A percentile compares a stretch with the other conserved stretches of the same genome.
Evolutionary conservation across 2,797 vertebrate species (phyloP).

Genomic region (Protosalanx chinensis): DNA sequence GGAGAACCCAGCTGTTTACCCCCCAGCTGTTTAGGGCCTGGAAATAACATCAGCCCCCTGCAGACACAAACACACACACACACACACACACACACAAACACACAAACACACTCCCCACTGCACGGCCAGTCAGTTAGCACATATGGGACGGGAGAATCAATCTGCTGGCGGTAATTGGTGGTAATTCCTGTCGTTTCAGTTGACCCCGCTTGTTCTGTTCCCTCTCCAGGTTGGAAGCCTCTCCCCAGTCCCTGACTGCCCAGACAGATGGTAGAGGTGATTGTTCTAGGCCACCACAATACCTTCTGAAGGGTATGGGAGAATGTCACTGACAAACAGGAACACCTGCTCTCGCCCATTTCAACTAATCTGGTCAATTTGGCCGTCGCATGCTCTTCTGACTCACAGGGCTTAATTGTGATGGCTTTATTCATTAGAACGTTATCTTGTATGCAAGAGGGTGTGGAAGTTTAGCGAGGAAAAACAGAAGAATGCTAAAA

Average conservation of each 20-base stretch:
- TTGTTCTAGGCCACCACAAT: conserved; percentile 31
- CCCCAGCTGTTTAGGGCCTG: conserved; percentile 36
- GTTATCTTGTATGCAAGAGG: background rate
- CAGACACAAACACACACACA: background rate
- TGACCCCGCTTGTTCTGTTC: conserved; percentile 36
- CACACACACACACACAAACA: background rate
- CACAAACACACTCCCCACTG: background rate
- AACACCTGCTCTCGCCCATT: conserved; percentile 44
- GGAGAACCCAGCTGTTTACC: conserved; percentile 33
- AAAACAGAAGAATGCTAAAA: background rate
- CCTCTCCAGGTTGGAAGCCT: conserved; percentile 3
- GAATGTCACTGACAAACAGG: conserved; percentile 32
- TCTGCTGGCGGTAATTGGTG: conserved; percentile 38
- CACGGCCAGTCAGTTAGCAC: background rate
- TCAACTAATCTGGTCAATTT: conserved; percentile 34
- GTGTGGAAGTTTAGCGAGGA: background rate
- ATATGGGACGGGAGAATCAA: conserved; percentile 34
- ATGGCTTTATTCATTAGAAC: background rate
- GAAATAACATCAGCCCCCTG: background rate
- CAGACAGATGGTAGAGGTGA: conserved; percentile 34
- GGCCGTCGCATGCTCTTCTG: conserved; percentile 8
- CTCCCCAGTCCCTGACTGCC: background rate
- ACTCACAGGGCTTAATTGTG: background rate
- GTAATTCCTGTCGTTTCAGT: conserved; percentile 33
- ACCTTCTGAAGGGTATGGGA: conserved; percentile 37